phyloP scores from a whole-genome alignment of 1,140 invertebrate genomes.

The Tetramorium simillimum region DNA sequence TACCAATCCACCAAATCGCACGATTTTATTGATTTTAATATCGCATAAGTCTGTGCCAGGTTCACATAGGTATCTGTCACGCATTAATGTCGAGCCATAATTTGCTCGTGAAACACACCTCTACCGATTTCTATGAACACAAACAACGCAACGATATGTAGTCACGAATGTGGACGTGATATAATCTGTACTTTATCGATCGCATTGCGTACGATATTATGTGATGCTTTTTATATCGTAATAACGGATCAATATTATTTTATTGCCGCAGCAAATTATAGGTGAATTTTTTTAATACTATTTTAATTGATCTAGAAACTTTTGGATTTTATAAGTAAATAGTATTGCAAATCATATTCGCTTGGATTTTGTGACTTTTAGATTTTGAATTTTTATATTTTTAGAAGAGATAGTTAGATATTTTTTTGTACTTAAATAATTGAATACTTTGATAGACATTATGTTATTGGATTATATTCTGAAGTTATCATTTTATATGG shows the following conservation, averaged over 20 bases:
- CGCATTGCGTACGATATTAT: neutral
- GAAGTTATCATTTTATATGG: neutral
- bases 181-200: slow-evolving; percentile 35
- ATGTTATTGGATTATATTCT: neutral
- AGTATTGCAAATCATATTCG: neutral
- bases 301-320: neutral
- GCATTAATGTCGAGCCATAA: slow-evolving; percentile 50
- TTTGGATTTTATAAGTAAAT: neutral
- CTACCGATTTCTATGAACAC: slow-evolving; percentile 14
- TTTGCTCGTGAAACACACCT: slow-evolving; percentile 6
- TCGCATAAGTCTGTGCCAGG: slow-evolving; percentile 63
- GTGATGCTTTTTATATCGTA: neutral
- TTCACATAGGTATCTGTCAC: slow-evolving; percentile 65
- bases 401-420: neutral
- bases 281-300: neutral
- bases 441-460: neutral
- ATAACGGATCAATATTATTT: slow-evolving; percentile 17
- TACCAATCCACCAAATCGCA: slow-evolving; percentile 63
- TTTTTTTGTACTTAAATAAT: neutral
- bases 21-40: slow-evolving; percentile 72
- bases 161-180: slow-evolving; percentile 23
- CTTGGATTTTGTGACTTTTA: neutral
- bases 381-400: neutral
- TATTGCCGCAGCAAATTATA: neutral
- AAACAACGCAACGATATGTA: neutral